These are phyloP conservation scores for Philonicus albiceps DNA, from an alignment of 2,888 invertebrate genomes.

Conservation along the genomic window DNA sequence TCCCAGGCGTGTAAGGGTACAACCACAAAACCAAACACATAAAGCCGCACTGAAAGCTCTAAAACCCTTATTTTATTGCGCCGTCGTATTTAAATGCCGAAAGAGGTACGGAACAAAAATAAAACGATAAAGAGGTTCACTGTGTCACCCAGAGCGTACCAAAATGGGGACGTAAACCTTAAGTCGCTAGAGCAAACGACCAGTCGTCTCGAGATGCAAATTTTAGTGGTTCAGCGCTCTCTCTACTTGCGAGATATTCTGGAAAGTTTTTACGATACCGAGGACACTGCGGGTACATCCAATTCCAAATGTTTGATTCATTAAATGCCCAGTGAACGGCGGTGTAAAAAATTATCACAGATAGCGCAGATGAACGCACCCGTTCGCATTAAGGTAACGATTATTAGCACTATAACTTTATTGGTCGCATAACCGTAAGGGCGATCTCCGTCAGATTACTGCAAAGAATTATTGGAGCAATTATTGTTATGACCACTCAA, in stretches of 20 bases:
- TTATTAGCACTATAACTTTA: constrained; percentile 9
- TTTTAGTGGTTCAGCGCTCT: neutral
- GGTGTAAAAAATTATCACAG: constrained; percentile 13
- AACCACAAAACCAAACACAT: neutral
- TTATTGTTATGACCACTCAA: neutral
- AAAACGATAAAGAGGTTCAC: neutral
- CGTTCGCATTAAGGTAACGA: constrained; percentile 1
- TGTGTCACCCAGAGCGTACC: neutral
- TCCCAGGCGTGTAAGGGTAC: neutral
- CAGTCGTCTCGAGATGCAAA: neutral
- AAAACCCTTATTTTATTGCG: neutral
- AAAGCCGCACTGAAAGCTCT: neutral
- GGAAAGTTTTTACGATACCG: neutral
- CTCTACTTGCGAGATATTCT: neutral
- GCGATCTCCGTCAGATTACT: neutral
- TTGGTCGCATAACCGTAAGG: neutral
- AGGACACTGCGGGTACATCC: neutral
- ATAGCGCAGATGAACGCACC: constrained; percentile 6
- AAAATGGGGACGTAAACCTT: neutral
- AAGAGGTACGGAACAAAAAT: neutral
- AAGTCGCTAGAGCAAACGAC: neutral
- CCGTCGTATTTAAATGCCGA: neutral
- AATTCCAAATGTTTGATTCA: constrained; percentile 1
- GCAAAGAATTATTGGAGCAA: neutral
- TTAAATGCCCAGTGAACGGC: neutral